Percentiles rank a stretch among this genome's conserved stretches.
Evolutionary conservation across 2,797 vertebrate species (phyloP).

Genomic region (Gallinago solitaria): DNA sequence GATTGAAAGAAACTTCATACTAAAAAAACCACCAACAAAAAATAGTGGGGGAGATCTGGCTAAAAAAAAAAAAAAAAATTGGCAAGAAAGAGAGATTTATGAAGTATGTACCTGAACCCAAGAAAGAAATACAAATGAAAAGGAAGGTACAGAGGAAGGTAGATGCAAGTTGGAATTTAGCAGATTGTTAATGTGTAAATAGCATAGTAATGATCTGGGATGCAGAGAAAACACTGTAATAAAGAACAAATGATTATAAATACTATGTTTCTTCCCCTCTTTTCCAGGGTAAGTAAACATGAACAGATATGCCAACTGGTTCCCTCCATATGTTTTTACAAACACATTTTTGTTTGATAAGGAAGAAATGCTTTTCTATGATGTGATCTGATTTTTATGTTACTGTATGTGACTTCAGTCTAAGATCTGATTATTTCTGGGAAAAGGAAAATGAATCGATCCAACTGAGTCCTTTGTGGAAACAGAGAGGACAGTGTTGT

Average conservation of each 20-base stretch:
- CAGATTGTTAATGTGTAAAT: background rate
- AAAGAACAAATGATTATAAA: background rate
- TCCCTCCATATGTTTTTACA: slow-evolving; percentile 2
- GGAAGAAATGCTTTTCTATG: background rate
- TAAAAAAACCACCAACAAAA: background rate
- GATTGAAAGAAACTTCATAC: background rate
- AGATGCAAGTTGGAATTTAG: background rate
- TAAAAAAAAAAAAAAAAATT: rapidly evolving
- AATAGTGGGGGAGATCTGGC: background rate
- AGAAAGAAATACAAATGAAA: background rate
- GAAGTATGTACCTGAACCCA: background rate
- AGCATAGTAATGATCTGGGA: background rate
- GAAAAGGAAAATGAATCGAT: background rate
- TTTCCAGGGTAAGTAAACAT: background rate
- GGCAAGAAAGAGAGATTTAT: rapidly evolving
- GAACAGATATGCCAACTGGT: background rate
- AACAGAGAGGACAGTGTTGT: background rate
- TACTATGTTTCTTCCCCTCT: background rate
- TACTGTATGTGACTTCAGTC: background rate
- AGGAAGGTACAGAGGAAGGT: background rate
- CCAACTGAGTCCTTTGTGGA: background rate
- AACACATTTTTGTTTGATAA: background rate
- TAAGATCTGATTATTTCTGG: slow-evolving; percentile 6
- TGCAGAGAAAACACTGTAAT: background rate
- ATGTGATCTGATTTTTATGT: background rate